A percentile compares a stretch with the other conserved stretches of the same genome.
These are phyloP conservation scores for Aptenodytes forsteri DNA, from an alignment of 2,113 vertebrate species.

Conservation along the genomic window DNA sequence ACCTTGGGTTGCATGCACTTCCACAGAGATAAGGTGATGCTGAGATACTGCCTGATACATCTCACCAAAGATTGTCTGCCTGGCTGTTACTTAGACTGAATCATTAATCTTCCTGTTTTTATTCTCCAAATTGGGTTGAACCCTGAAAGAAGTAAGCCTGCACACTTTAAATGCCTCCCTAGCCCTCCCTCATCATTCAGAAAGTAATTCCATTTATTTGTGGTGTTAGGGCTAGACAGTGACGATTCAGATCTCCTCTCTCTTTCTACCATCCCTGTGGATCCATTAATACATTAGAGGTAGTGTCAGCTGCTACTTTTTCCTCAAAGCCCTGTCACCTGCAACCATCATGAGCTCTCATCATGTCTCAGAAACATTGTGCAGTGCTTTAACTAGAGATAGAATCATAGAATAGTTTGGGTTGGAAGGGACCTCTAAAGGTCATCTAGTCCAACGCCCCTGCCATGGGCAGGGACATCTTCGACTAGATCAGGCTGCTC, in stretches of 20 bases:
- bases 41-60: not conserved
- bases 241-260: not conserved
- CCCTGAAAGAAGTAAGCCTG: not conserved
- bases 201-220: not conserved
- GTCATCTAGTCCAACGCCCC: no score
- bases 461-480: no score
- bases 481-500: no score
- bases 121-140: not conserved
- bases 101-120: not conserved
- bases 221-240: not conserved
- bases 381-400: not conserved
- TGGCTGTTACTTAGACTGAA: not conserved
- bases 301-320: no score
- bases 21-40: not conserved
- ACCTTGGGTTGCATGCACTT: not conserved
- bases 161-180: not conserved
- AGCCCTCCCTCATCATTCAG: not conserved
- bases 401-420: no score
- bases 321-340: not conserved
- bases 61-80: not conserved
- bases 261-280: fast-evolving
- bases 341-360: fast-evolving
- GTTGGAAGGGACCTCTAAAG: no score
- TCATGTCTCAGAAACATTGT: not conserved
- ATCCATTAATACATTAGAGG: not conserved